Conservation (phyloP, 2,888 invertebrate species). For the Caenorhabditis becei region DNA sequence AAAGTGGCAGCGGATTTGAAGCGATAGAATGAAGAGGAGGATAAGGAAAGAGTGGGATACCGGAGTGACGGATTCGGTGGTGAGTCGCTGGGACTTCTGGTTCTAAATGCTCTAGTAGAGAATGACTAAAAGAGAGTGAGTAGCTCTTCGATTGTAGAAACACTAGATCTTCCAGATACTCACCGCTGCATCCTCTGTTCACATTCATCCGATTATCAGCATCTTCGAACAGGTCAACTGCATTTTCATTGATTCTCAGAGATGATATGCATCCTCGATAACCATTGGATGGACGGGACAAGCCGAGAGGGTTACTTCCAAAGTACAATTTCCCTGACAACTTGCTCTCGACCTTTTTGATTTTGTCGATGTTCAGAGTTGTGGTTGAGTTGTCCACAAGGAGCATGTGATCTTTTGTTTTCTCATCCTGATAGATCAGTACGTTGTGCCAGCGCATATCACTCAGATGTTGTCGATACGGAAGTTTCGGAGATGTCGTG, state of each 20-base stretch:
- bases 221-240: slow-evolving; percentile 68
- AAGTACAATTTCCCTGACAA: slow-evolving; percentile 62
- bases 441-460: slow-evolving; percentile 76
- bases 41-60: slow-evolving; percentile 6
- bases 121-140: background rate
- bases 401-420: slow-evolving; percentile 67
- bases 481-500: slow-evolving; percentile 65
- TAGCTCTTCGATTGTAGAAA: background rate
- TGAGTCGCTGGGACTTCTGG: slow-evolving; percentile 36
- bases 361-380: slow-evolving; percentile 48
- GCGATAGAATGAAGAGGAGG: slow-evolving; percentile 33
- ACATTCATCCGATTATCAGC: slow-evolving; percentile 66
- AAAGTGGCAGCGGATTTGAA: slow-evolving; percentile 31
- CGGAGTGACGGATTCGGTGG: slow-evolving; percentile 48
- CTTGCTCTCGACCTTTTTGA: slow-evolving; percentile 31
- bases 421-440: slow-evolving; percentile 69
- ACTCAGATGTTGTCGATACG: slow-evolving; percentile 68
- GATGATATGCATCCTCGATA: slow-evolving; percentile 72
- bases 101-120: slow-evolving; percentile 27
- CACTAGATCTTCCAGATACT: slow-evolving; percentile 3
- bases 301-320: slow-evolving; percentile 51
- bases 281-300: slow-evolving; percentile 55
- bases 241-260: slow-evolving; percentile 68
- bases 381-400: slow-evolving; percentile 74
- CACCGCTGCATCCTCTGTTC: slow-evolving; percentile 69